Evolutionary conservation across 2,113 vertebrate species (phyloP).

Genomic region (Pseudonaja textilis): DNA sequence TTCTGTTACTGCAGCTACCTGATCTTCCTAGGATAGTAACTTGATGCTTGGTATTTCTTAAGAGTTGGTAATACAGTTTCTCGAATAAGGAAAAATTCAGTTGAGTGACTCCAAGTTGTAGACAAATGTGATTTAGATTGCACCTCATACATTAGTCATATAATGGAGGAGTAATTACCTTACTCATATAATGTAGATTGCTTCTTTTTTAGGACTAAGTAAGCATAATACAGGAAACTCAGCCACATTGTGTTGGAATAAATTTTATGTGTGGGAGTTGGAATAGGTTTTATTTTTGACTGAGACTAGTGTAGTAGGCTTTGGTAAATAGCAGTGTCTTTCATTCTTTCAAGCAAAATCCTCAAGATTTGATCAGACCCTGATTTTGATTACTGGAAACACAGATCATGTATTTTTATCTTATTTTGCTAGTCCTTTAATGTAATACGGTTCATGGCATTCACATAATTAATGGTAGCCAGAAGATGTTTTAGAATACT

Average conservation of each 20-base stretch:
- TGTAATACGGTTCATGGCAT: not conserved
- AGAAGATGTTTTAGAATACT: not conserved
- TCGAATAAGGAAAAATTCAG: not conserved
- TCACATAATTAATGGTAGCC: not conserved
- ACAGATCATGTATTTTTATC: not conserved
- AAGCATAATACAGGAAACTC: not conserved
- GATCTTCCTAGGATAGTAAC: not conserved
- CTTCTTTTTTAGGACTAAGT: not conserved
- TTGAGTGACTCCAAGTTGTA: not conserved
- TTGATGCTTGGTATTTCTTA: not conserved
- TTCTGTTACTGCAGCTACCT: not conserved
- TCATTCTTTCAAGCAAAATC: not conserved
- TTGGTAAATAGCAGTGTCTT: not conserved
- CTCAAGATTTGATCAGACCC: not conserved
- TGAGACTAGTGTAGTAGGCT: not conserved
- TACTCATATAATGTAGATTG: not conserved
- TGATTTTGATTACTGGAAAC: not conserved
- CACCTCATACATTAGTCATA: not conserved
- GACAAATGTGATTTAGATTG: not conserved
- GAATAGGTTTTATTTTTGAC: not conserved
- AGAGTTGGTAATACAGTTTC: not conserved
- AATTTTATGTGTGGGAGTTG: not conserved
- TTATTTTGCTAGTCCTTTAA: not conserved
- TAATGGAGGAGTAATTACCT: not conserved
- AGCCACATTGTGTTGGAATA: not conserved